Base-by-base conservation (phyloP, 2,888 invertebrate species). In the Stenodema calcarata region DNA sequence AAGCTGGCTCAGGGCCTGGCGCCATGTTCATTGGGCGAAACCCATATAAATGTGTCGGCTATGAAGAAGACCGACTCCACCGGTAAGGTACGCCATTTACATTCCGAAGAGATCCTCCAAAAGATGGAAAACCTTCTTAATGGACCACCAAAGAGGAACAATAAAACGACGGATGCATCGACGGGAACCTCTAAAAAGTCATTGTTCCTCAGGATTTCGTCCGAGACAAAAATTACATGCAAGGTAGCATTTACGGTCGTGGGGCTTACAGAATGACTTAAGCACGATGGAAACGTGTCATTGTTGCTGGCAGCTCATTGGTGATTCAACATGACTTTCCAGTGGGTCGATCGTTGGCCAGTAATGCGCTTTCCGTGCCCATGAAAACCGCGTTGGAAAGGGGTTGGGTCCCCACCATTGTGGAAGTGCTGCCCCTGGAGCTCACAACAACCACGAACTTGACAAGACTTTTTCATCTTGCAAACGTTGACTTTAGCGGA, bases 131-230 rank as follows among this genome's bases (percentile, higher is more conserved):
- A 30, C 18, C 73, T 73, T 9, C 73, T 28, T 35, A 30, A 73
- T 73, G 73, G 73, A 73, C 73, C 73, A 41, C 73, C 73, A 16
- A 73, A 30, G 73, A 73, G 73, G 73, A 18, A 73, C 73, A 30
- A 18, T 73, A 30, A 30, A 30, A 62, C 23, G 23, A 23, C 62
- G 50, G 50, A 50, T 50, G n/a, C 50, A n/a, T 50, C n/a, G 54
- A 2, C 54, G 2, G 54, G 54, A 54, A 54, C n/a, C 54, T 23
- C 23, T 62, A 27, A 62, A 23, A 62, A 62, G 23, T 62, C 62
- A 18, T 62, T 62, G 23, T 11, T 23, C 4, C 11, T 9, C 18
- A 9, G 62, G 9, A 27, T 62, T 12, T 23, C 4, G 62, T 23
- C 23, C 23, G 18, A 9, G 12, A 12, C 9, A 23, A 27, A 23